A percentile compares a stretch with the other conserved stretches of the same genome.
These are phyloP conservation scores for Loriculus beryllinus DNA, from an alignment of 2,797 vertebrate genomes.

Conservation along the genomic window DNA sequence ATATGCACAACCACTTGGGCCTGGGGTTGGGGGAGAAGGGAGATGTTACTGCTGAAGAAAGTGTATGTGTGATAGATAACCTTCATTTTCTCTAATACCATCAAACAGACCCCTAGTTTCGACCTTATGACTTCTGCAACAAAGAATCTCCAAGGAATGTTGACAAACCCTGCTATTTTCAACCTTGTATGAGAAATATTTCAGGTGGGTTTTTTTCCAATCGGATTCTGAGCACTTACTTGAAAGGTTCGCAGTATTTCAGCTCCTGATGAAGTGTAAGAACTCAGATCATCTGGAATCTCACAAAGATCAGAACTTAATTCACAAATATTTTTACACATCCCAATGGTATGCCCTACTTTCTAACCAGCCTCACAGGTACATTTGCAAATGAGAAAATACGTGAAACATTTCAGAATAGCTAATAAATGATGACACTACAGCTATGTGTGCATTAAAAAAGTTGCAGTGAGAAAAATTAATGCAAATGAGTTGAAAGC, in stretches of 20 bases:
- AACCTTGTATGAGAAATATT: neutral
- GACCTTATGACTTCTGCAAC: neutral
- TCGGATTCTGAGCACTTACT: neutral
- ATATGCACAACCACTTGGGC: accelerated
- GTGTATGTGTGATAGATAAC: neutral
- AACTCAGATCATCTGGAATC: neutral
- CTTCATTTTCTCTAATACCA: neutral
- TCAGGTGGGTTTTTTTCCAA: neutral
- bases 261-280: neutral
- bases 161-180: neutral
- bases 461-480: neutral
- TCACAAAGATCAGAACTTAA: neutral
- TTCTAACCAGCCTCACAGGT: conserved; percentile 4
- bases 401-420: neutral
- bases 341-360: neutral
- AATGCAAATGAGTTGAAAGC: neutral
- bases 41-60: neutral
- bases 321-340: neutral
- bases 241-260: neutral
- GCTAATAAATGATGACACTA: neutral
- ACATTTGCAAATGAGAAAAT: conserved; percentile 13
- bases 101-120: neutral
- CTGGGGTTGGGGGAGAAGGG: neutral
- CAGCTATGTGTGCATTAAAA: neutral
- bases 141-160: neutral